Conservation (phyloP, 2,888 invertebrate species). For the Protonemura montana region DNA sequence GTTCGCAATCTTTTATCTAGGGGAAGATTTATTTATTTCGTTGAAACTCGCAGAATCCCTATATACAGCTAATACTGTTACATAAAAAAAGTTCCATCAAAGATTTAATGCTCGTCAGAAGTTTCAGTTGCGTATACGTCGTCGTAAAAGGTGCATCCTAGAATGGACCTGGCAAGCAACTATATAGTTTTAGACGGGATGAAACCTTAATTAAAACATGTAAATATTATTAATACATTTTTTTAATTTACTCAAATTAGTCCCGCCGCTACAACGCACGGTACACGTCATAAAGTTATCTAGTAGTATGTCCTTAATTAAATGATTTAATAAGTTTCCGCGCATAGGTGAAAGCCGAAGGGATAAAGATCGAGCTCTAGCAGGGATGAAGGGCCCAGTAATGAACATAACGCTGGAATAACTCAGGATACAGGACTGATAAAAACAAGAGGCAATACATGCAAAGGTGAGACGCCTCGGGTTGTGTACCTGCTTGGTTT, state of each 20-base stretch:
- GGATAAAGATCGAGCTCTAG: neutral
- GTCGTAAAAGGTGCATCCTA: neutral
- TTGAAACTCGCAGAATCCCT: conserved; percentile 3
- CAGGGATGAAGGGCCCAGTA: neutral
- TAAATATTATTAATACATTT: neutral
- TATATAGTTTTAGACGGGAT: neutral
- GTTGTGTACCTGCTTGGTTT: neutral
- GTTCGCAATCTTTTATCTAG: conserved; percentile 25
- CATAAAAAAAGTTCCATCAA: conserved; percentile 12
- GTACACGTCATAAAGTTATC: neutral
- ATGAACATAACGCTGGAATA: neutral
- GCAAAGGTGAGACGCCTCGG: neutral
- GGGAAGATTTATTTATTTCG: conserved; percentile 22
- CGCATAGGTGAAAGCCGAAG: neutral
- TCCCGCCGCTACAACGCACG: neutral
- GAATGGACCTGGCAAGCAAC: neutral
- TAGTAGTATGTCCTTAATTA: neutral
- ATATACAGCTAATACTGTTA: conserved; percentile 13
- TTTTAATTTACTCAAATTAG: neutral
- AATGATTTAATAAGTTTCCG: neutral
- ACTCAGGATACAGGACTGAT: neutral
- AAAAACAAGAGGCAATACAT: neutral
- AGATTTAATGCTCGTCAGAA: conserved; percentile 31
- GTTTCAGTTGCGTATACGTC: neutral
- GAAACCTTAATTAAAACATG: neutral